These are phyloP conservation scores for Syngnathoides biaculeatus DNA, from an alignment of 2,113 vertebrate species.

Conservation along the genomic window DNA sequence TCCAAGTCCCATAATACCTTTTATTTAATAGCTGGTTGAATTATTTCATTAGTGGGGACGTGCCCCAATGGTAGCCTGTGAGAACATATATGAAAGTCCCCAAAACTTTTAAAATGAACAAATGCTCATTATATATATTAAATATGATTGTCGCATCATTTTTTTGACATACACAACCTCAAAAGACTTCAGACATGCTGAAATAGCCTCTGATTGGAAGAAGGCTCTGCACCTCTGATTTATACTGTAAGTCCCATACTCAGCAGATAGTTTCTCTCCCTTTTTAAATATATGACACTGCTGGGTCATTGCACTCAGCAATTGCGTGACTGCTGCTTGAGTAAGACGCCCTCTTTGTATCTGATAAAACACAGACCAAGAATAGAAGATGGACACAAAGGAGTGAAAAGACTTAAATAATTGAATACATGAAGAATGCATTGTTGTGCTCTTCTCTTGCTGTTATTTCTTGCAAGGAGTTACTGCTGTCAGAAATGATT, in stretches of 20 bases:
- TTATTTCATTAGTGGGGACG: too few species aligned
- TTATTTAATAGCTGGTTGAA: too few species aligned
- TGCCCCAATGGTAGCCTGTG: too few species aligned
- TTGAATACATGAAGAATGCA: conserved; percentile 23
- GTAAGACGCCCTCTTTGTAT: conserved; percentile 1
- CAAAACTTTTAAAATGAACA: background rate
- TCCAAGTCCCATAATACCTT: too few species aligned
- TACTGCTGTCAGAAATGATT: conserved; percentile 2
- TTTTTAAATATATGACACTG: conserved; percentile 20
- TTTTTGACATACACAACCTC: background rate
- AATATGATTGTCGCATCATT: background rate
- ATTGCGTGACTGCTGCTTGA: conserved; percentile 29
- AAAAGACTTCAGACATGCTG: background rate
- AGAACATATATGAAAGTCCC: background rate
- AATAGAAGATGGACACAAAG: conserved; percentile 25
- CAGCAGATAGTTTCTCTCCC: background rate
- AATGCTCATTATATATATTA: background rate
- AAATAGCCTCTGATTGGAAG: background rate
- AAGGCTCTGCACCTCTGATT: background rate
- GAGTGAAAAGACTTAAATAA: conserved; percentile 39
- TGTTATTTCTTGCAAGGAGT: background rate
- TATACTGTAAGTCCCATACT: background rate
- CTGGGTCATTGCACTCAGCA: conserved; percentile 26
- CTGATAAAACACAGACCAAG: conserved; percentile 17
- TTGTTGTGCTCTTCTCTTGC: background rate